These are phyloP conservation scores for Notospermus geniculatus DNA, from an alignment of 1,140 invertebrate genomes.

Conservation along the genomic window DNA sequence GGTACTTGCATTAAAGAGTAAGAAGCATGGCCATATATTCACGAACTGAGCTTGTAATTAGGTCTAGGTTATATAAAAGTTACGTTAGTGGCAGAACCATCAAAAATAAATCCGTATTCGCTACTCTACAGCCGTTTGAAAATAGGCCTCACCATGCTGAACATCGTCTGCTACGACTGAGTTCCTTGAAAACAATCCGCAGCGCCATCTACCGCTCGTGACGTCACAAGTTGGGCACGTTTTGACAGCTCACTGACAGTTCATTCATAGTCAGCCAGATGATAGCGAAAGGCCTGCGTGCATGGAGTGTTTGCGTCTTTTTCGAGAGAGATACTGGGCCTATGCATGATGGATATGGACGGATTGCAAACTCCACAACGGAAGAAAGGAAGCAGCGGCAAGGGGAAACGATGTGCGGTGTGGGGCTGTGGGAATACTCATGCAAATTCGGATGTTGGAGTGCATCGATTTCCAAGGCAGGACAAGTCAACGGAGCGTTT, in stretches of 20 bases:
- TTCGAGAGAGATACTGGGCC: background rate
- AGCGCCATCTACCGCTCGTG: background rate
- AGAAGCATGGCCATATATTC: background rate
- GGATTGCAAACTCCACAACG: background rate
- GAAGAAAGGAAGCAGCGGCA: background rate
- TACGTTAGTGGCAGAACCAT: background rate
- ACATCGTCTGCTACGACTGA: background rate
- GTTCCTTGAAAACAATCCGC: background rate
- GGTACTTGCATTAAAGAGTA: conserved; percentile 1
- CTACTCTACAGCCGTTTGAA: background rate
- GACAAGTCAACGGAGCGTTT: background rate
- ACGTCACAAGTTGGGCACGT: background rate
- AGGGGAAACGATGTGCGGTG: background rate
- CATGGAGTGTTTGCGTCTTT: background rate
- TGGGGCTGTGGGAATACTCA: background rate
- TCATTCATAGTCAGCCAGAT: background rate
- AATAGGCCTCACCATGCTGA: background rate
- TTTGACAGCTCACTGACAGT: background rate
- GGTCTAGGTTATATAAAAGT: background rate
- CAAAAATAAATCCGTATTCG: background rate
- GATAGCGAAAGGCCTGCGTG: background rate
- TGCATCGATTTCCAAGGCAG: background rate
- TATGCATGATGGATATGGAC: background rate
- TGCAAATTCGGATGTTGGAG: background rate
- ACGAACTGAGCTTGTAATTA: background rate